Base-by-base conservation (phyloP, 1,140 invertebrate genomes). In the Oryctes rhinoceros region DNA sequence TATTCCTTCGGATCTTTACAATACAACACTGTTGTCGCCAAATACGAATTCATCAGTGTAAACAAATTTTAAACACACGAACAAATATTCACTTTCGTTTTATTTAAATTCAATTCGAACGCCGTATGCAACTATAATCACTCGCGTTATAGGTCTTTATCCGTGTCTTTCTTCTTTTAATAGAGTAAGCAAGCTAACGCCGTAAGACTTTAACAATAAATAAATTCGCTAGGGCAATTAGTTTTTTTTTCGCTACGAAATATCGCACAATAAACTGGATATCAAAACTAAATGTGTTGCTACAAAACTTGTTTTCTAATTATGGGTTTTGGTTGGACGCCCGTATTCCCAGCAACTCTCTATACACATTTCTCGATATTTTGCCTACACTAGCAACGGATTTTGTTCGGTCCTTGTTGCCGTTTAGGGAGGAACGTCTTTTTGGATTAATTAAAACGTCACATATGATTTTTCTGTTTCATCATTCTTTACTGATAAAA, bases 1-100 rank as follows among this genome's bases (percentile, higher is more conserved):
- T 62, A 62, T 62, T 62, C 53, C 53, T 24, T 67, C 65, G 20
- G 65, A 67, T 35, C 65, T 24, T 18, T 67, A 67, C 65, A 53
- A 53, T 48, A 48, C 47, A 53, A 53, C 49, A 53, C 49, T 20
- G 20, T 67, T 24, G 65, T 20, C 20, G 65, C 65, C 65, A 67
- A 67, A 67, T 67, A 67, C 65, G 30, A 67, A 67, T 20, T 67
- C 18, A 18, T 67, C 65, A 20, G 20, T 67, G 74, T 44, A 39
- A 76, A 76, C 74, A 44, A 76, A 76, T 76, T 76, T 76, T 35
- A 80, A 74, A 76, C 11, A 24, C 65, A 62, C 53, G 20, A n/a
- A 62, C 53, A 7, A 62, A 62, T 15, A 62, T 62, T 67, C n/a
- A 24, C 65, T 30, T 18, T 67, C 65, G 9, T 35, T 30, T 35